These are phyloP conservation scores for Alethe castanea DNA, from an alignment of 2,113 vertebrate species.

Conservation along the genomic window DNA sequence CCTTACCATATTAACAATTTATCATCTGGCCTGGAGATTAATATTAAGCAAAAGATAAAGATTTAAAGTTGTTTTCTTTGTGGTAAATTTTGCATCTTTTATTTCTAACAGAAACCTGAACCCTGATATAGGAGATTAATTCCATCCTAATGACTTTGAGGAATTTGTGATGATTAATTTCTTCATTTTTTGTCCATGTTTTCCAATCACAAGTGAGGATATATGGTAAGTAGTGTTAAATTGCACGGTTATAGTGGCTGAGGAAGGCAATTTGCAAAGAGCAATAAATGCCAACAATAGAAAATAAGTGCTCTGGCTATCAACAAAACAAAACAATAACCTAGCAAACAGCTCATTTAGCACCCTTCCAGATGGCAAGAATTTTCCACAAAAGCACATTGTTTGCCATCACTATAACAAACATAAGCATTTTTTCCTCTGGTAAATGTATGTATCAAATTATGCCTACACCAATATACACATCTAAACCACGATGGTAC, in stretches of 20 bases:
- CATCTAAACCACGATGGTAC: not conserved
- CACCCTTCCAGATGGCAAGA: slow-evolving; percentile 14
- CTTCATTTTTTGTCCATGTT: not conserved
- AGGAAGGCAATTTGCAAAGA: slow-evolving; percentile 25
- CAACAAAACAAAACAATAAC: slow-evolving; percentile 7
- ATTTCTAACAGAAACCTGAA: not conserved
- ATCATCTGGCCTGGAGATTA: not conserved
- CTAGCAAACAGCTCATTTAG: not conserved
- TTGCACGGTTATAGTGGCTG: not conserved
- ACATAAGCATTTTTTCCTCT: not conserved
- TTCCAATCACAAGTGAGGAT: not conserved
- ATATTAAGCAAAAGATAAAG: not conserved
- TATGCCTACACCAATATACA: not conserved
- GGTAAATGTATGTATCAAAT: not conserved
- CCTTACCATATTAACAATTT: not conserved
- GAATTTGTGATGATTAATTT: not conserved
- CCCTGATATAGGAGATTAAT: not conserved
- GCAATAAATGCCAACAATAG: slow-evolving; percentile 18
- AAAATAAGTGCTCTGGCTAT: slow-evolving; percentile 16
- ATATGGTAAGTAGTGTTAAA: not conserved
- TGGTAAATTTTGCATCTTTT: not conserved
- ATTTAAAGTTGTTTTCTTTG: not conserved
- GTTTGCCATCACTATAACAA: not conserved
- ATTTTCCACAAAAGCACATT: not conserved
- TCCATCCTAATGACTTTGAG: not conserved